Conservation (phyloP, 2,888 invertebrate genomes). For the Aspidiotus rigidus region DNA sequence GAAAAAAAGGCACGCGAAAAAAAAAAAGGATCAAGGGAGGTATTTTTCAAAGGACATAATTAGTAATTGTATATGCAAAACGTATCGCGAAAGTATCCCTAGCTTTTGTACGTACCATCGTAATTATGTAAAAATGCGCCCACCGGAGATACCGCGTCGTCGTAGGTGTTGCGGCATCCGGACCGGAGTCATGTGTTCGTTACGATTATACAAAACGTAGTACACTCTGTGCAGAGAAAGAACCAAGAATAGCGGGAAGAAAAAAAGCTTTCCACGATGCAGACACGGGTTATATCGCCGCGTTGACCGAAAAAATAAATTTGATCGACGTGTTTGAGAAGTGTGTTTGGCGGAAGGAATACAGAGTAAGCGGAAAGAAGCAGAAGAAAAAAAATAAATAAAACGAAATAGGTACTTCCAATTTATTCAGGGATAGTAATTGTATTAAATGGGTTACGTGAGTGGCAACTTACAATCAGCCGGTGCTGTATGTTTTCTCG, state of each 20-base stretch:
- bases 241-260: background rate
- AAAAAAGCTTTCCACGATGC: background rate
- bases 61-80: slow-evolving; percentile 33
- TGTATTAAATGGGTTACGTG: slow-evolving; percentile 4
- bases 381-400: background rate
- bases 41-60: slow-evolving; percentile 31
- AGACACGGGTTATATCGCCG: slow-evolving; percentile 3
- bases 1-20: background rate
- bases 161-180: slow-evolving; percentile 28
- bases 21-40: slow-evolving; percentile 27
- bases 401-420: slow-evolving; percentile 4
- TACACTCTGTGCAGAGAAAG: background rate
- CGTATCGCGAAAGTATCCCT: slow-evolving; percentile 33
- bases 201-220: slow-evolving; percentile 11
- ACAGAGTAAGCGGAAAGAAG: too few species aligned
- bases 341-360: background rate
- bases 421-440: slow-evolving; percentile 2
- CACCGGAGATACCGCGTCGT: slow-evolving; percentile 27
- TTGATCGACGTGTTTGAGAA: slow-evolving; percentile 30
- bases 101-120: slow-evolving; percentile 22
- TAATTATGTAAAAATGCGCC: slow-evolving; percentile 33
- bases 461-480: background rate
- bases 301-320: slow-evolving; percentile 25
- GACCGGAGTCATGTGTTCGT: slow-evolving; percentile 31
- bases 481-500: too few species aligned